phyloP scores from a whole-genome alignment of 2,797 vertebrate genomes.

The Nannoperca australis region DNA sequence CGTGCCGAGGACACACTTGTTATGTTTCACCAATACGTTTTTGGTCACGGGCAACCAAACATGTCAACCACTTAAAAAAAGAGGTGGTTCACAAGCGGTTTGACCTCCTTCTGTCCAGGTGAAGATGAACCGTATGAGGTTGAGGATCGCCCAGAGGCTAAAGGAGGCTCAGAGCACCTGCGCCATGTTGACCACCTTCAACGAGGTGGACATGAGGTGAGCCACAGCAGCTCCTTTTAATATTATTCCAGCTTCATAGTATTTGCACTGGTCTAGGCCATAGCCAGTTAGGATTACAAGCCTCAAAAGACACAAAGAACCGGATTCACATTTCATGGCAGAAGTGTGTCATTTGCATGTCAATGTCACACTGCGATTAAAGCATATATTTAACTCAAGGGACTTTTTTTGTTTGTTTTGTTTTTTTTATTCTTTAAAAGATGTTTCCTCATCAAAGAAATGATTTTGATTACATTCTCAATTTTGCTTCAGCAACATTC shows the following conservation, averaged over 20 bases:
- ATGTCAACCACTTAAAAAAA: background rate
- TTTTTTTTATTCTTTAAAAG: background rate
- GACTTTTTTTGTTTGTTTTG: background rate
- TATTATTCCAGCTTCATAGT: background rate
- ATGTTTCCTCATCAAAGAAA: constrained; percentile 29
- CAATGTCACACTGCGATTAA: background rate
- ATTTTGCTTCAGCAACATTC: constrained; percentile 87
- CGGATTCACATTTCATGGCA: no score
- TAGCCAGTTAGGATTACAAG: no score
- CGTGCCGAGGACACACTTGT: background rate
- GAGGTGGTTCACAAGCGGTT: background rate
- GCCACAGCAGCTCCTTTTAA: background rate
- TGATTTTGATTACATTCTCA: constrained; percentile 76
- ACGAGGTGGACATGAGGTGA: constrained; percentile 97
- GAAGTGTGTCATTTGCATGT: background rate
- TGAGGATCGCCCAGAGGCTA: constrained; percentile 94
- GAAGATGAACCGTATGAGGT: constrained; percentile 97
- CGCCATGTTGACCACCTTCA: constrained; percentile 97
- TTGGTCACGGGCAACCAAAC: background rate
- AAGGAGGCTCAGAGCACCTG: constrained; percentile 96
- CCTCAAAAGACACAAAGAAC: background rate
- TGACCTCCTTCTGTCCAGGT: constrained; percentile 81
- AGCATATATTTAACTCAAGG: background rate
- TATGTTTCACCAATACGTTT: background rate
- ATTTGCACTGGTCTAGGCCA: background rate